A percentile compares a stretch with the other conserved stretches of the same genome.
Evolutionary conservation across 2,888 invertebrate genomes (phyloP).

Genomic region (Elegia similella): DNA sequence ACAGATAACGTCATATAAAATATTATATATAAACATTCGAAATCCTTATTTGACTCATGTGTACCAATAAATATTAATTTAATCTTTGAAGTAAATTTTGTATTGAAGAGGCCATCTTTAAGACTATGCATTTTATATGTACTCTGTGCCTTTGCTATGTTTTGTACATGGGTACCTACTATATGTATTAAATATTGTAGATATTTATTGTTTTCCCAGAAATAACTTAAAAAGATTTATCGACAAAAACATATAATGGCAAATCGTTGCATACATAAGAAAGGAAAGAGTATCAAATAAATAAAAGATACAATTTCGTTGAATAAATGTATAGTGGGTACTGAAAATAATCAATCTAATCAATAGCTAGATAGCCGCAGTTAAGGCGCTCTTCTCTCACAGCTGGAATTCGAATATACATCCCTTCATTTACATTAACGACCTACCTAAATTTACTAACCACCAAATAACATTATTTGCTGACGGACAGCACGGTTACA

Average conservation of each 20-base stretch:
- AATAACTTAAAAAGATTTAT: neutral
- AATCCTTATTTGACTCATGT: neutral
- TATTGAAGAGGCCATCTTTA: neutral
- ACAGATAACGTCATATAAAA: neutral
- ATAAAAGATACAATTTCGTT: neutral
- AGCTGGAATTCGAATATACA: neutral
- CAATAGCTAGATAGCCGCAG: neutral
- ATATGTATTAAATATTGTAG: neutral
- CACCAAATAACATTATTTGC: no score
- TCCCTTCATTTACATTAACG: no score
- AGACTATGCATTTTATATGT: neutral
- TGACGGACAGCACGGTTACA: no score
- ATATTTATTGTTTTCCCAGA: neutral
- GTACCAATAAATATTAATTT: neutral
- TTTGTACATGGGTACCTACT: neutral
- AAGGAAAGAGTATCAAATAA: neutral
- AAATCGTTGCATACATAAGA: neutral
- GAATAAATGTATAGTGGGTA: neutral
- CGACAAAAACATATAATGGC: neutral
- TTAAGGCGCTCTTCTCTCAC: neutral
- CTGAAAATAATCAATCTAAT: neutral
- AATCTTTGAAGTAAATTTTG: neutral
- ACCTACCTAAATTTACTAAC: no score
- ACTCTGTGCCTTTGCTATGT: neutral
- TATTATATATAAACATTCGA: neutral